phyloP scores from a whole-genome alignment of 2,888 invertebrate species.

The Stegana nigrithorax region DNA sequence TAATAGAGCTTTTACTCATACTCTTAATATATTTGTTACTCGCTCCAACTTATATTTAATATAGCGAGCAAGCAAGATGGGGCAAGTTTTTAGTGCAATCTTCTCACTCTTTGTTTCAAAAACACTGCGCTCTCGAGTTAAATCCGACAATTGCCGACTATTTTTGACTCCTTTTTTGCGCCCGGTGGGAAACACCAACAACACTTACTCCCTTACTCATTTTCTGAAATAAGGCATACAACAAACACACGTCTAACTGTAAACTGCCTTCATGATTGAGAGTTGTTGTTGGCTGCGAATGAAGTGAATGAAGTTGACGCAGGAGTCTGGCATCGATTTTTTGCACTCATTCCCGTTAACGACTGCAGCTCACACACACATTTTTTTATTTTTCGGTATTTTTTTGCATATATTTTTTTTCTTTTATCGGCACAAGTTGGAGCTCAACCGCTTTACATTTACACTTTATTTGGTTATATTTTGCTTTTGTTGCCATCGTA shows the following conservation, averaged over 20 bases:
- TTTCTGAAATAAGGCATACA: constrained; percentile 29
- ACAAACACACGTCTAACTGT: constrained; percentile 23
- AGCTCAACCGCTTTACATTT: neutral
- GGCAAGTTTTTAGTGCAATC: too few species aligned
- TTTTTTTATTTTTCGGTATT: constrained; percentile 35
- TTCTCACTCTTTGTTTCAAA: too few species aligned
- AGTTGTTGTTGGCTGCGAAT: constrained; percentile 40
- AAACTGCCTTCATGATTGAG: constrained; percentile 1
- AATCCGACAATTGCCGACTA: too few species aligned
- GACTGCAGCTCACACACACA: constrained; percentile 45
- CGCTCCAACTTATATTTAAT: too few species aligned
- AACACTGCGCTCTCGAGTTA: too few species aligned
- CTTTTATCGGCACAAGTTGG: too few species aligned
- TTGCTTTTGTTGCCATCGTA: neutral
- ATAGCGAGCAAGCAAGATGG: too few species aligned
- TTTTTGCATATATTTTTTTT: constrained; percentile 19
- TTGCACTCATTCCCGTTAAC: too few species aligned
- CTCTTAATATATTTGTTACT: too few species aligned
- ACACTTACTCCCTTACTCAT: too few species aligned
- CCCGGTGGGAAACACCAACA: neutral
- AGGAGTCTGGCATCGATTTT: constrained; percentile 61
- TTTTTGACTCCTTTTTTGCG: neutral
- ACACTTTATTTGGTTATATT: too few species aligned
- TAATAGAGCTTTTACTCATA: too few species aligned
- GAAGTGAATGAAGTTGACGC: constrained; percentile 42